Evolutionary conservation across 2,888 invertebrate species (phyloP).

Genomic region (Synergus laeviventris): DNA sequence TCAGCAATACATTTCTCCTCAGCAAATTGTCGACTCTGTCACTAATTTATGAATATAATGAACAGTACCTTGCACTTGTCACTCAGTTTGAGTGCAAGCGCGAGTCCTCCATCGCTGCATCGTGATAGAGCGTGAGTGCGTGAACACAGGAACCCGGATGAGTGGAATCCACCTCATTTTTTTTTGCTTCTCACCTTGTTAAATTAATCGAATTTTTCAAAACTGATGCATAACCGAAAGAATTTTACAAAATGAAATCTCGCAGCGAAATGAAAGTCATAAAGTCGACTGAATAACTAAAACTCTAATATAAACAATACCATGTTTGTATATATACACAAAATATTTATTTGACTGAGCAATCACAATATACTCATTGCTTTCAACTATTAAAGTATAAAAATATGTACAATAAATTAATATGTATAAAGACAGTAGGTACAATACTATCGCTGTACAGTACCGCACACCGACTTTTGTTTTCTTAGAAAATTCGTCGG

Average conservation of each 20-base stretch:
- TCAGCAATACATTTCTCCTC: constrained; percentile 31
- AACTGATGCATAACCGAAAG: constrained; percentile 14
- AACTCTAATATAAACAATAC: constrained; percentile 64
- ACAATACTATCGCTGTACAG: constrained; percentile 61
- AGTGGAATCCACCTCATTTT: constrained; percentile 56
- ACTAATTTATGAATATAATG: constrained; percentile 62
- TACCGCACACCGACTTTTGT: constrained; percentile 47
- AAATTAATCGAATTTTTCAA: constrained; percentile 23
- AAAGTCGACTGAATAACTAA: constrained; percentile 41
- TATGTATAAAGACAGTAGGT: constrained; percentile 47
- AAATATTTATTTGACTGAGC: constrained; percentile 71
- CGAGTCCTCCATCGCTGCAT: constrained; percentile 80
- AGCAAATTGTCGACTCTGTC: constrained; percentile 41
- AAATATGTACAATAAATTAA: constrained; percentile 75
- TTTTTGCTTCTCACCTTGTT: constrained; percentile 45
- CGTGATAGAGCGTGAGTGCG: constrained; percentile 74
- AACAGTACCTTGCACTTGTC: constrained; percentile 89
- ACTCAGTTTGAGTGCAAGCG: constrained; percentile 88
- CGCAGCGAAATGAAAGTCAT: background rate
- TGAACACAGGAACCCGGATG: constrained; percentile 78
- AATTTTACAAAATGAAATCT: background rate
- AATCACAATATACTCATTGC: constrained; percentile 66
- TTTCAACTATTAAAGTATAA: constrained; percentile 72
- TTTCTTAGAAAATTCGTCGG: constrained; percentile 34
- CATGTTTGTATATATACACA: constrained; percentile 66